Conservation (phyloP, 1,140 invertebrate species). For the Drosophila sturtevanti region DNA sequence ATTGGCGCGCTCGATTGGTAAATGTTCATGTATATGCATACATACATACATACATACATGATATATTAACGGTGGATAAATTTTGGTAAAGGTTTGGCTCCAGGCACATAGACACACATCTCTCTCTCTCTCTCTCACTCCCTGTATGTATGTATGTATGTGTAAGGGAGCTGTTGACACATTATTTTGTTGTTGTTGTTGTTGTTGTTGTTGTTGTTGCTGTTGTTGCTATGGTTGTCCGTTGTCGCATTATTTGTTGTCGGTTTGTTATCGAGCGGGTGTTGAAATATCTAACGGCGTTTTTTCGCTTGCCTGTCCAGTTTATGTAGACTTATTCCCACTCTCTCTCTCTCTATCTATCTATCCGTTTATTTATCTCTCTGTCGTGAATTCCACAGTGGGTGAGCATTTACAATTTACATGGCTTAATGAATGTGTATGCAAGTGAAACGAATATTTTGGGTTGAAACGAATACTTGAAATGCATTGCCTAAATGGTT, state of each 20-base stretch:
- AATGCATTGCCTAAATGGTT: neutral
- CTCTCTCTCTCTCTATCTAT: neutral
- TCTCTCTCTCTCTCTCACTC: neutral
- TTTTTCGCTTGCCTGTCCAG: slow-evolving; percentile 40
- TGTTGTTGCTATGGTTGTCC: slow-evolving; percentile 6
- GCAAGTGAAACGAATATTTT: neutral
- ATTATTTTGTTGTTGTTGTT: slow-evolving; percentile 16
- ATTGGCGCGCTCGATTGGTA: slow-evolving; percentile 73
- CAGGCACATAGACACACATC: slow-evolving; percentile 24
- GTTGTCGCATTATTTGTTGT: slow-evolving; percentile 17
- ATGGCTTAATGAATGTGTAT: neutral
- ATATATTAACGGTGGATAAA: slow-evolving; percentile 40
- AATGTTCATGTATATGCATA: slow-evolving; percentile 25
- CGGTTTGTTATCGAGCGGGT: slow-evolving; percentile 55
- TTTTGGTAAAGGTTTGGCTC: slow-evolving; percentile 22
- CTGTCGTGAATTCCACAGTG: neutral
- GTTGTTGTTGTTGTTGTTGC: slow-evolving; percentile 2
- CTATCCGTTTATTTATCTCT: neutral
- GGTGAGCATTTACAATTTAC: slow-evolving; percentile 12
- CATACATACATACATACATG: neutral
- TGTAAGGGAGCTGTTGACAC: slow-evolving; percentile 44
- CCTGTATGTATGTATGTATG: slow-evolving; percentile 35
- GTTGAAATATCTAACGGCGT: slow-evolving; percentile 56
- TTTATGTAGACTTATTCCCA: slow-evolving; percentile 20
- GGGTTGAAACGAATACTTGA: too few relatives aligned